These are phyloP conservation scores for Euzophera pinguis DNA, from an alignment of 2,888 invertebrate species.

Conservation along the genomic window DNA sequence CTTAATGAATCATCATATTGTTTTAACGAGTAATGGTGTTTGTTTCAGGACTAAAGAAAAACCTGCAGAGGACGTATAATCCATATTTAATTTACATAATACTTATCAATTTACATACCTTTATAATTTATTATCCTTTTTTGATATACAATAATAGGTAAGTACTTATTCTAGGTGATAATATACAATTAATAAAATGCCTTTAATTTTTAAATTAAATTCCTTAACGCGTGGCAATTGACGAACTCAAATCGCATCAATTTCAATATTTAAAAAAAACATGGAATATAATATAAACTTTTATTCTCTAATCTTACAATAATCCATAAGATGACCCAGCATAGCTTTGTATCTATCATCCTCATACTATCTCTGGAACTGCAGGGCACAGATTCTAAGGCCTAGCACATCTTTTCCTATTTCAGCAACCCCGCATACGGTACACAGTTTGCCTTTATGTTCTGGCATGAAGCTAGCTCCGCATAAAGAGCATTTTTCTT, in stretches of 20 bases:
- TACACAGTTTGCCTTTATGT: slow-evolving; percentile 91
- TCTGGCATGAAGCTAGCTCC: slow-evolving; percentile 92
- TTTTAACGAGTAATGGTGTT: background rate
- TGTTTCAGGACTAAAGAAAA: slow-evolving; percentile 39
- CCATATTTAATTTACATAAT: slow-evolving; percentile 1
- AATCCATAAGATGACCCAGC: slow-evolving; percentile 20
- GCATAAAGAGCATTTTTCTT: slow-evolving; percentile 96
- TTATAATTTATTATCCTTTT: too few relatives aligned
- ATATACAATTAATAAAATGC: too few relatives aligned
- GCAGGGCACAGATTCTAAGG: slow-evolving; percentile 86
- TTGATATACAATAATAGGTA: too few relatives aligned
- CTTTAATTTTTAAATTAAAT: too few relatives aligned
- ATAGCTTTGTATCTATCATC: slow-evolving; percentile 16
- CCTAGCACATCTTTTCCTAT: slow-evolving; percentile 95
- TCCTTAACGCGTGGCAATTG: too few relatives aligned
- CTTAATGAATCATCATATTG: too few relatives aligned
- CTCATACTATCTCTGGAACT: slow-evolving; percentile 63
- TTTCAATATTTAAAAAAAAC: slow-evolving; percentile 1
- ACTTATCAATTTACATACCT: background rate
- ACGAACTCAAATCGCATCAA: background rate
- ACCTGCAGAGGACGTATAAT: slow-evolving; percentile 37
- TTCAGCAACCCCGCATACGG: slow-evolving; percentile 92
- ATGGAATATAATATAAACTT: slow-evolving; percentile 4
- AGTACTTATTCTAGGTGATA: too few relatives aligned
- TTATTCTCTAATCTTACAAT: slow-evolving; percentile 28